Percentiles rank a stretch among this genome's conserved stretches.
These are phyloP conservation scores for Whitmania pigra DNA, from an alignment of 1,140 invertebrate genomes.

Conservation along the genomic window DNA sequence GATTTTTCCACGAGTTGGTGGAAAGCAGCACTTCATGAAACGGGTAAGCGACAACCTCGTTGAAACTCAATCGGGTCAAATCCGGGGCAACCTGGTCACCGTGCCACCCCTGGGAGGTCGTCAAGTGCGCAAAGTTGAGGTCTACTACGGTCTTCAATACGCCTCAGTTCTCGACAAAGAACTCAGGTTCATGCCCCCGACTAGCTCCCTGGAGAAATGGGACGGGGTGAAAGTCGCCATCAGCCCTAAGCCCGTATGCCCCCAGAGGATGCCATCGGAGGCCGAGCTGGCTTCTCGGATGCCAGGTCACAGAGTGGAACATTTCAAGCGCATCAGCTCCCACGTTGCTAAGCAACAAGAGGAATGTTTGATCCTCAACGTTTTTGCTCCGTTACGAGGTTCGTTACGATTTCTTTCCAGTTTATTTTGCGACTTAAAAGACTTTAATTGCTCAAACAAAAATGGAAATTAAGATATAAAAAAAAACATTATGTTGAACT, in stretches of 20 bases:
- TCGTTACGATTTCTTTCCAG: background rate
- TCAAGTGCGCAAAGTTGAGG: slow-evolving; percentile 16
- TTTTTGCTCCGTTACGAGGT: slow-evolving; percentile 26
- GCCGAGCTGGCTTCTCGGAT: slow-evolving; percentile 5
- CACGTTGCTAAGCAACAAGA: slow-evolving; percentile 24
- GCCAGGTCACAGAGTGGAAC: slow-evolving; percentile 17
- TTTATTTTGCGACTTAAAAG: too few relatives aligned
- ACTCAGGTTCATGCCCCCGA: slow-evolving; percentile 24
- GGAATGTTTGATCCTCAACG: slow-evolving; percentile 27
- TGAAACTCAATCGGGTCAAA: slow-evolving; percentile 8
- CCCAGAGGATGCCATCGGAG: slow-evolving; percentile 18
- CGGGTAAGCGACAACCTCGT: slow-evolving; percentile 1
- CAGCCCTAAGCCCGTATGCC: slow-evolving; percentile 21
- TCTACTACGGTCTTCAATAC: slow-evolving; percentile 24
- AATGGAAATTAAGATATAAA: too few relatives aligned
- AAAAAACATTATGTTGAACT: too few relatives aligned
- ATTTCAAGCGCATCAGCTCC: slow-evolving; percentile 22
- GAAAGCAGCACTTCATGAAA: background rate
- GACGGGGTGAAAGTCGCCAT: background rate
- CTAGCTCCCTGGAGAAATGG: slow-evolving; percentile 20
- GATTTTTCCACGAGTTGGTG: too few relatives aligned
- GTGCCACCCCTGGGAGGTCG: too few relatives aligned
- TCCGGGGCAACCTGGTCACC: slow-evolving; percentile 6
- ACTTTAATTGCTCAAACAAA: too few relatives aligned
- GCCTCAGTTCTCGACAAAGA: slow-evolving; percentile 19